Evolutionary conservation across 2,888 invertebrate species (phyloP).

Genomic region (Lepidonotus clava): DNA sequence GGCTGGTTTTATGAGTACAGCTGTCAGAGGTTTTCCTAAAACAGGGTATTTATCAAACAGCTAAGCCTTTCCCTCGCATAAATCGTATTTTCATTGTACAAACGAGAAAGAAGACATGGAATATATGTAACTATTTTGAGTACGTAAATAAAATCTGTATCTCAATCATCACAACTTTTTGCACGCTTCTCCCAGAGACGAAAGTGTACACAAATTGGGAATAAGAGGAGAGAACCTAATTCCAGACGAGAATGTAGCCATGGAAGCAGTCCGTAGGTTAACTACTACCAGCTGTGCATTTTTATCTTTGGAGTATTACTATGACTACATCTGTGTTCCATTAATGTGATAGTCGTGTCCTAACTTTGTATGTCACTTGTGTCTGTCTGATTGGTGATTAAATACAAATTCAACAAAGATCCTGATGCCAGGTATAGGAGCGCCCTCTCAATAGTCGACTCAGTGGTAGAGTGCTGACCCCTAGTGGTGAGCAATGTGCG

Average conservation of each 20-base stretch:
- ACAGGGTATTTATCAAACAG: slow-evolving; percentile 28
- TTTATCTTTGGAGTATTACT: slow-evolving; percentile 48
- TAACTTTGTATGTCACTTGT: slow-evolving; percentile 48
- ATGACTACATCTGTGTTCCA: slow-evolving; percentile 30
- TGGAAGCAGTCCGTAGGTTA: background rate
- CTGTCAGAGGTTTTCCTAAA: slow-evolving; percentile 4
- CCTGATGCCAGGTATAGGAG: slow-evolving; percentile 13
- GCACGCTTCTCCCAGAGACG: background rate
- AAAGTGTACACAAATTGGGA: background rate
- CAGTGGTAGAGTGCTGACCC: background rate
- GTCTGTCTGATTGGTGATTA: slow-evolving; percentile 42
- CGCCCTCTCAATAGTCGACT: background rate
- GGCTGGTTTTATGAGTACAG: background rate
- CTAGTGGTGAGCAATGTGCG: background rate
- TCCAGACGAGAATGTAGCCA: background rate
- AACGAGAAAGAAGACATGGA: background rate
- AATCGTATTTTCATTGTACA: background rate
- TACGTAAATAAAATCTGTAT: background rate
- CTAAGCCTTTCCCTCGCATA: background rate
- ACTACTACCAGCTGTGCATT: slow-evolving; percentile 41
- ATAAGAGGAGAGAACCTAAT: background rate
- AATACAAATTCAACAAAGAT: slow-evolving; percentile 3
- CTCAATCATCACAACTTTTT: background rate
- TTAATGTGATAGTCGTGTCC: slow-evolving; percentile 48
- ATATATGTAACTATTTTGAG: slow-evolving; percentile 8